A percentile compares a stretch with the other conserved stretches of the same genome.
These are phyloP conservation scores for Cyclura pinguis DNA, from an alignment of 2,797 vertebrate genomes.

Conservation along the genomic window DNA sequence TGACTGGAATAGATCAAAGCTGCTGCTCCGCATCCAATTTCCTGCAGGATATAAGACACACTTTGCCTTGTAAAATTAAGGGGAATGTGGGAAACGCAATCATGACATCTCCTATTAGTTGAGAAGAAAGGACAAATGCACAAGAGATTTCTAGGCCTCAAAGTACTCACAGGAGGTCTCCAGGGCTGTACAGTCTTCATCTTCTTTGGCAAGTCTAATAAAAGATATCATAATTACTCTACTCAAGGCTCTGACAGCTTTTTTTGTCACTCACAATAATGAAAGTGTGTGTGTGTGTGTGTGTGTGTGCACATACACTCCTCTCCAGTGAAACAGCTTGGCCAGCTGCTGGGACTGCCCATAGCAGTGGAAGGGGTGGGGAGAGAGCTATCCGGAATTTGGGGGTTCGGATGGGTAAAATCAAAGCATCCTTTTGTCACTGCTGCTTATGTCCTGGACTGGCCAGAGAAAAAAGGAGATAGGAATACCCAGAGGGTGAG, in stretches of 20 bases:
- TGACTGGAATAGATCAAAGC: background rate
- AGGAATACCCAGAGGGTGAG: too few relatives aligned
- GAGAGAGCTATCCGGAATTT: background rate
- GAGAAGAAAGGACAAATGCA: slow-evolving; percentile 21
- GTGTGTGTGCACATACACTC: background rate
- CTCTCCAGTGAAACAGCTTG: background rate
- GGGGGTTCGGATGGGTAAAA: background rate
- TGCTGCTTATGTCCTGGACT: background rate
- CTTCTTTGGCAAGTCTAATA: slow-evolving; percentile 33
- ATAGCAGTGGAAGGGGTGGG: too few relatives aligned
- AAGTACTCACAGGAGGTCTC: slow-evolving; percentile 31
- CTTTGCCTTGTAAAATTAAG: slow-evolving; percentile 7
- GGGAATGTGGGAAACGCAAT: slow-evolving; percentile 17
- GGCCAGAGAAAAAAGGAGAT: too few relatives aligned
- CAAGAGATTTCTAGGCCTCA: slow-evolving; percentile 25
- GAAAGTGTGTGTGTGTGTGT: background rate
- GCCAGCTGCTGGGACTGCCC: background rate
- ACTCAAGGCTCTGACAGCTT: slow-evolving; percentile 13
- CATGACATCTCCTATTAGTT: slow-evolving; percentile 33
- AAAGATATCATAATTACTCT: slow-evolving; percentile 35
- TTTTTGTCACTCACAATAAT: slow-evolving; percentile 27
- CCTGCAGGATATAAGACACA: background rate
- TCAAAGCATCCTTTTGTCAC: background rate
- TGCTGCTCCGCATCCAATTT: background rate
- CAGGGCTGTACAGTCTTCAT: slow-evolving; percentile 19